phyloP scores from a whole-genome alignment of 2,797 vertebrate species.

The Alosa sapidissima region DNA sequence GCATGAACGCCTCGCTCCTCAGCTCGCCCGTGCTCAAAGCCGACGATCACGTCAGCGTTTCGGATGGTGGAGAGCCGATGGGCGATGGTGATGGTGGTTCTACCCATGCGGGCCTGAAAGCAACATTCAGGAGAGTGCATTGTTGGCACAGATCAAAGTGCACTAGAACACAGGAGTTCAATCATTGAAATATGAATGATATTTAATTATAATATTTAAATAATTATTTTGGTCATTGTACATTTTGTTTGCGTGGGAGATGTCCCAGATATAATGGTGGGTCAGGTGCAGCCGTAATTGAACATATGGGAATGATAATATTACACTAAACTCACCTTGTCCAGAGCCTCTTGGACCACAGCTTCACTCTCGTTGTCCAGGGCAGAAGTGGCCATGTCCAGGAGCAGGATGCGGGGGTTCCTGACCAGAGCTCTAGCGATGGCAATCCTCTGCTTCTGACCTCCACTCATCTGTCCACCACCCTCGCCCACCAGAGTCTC shows the following conservation, averaged over 20 bases:
- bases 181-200: background rate
- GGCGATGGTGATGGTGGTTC: conserved; percentile 80
- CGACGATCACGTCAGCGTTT: conserved; percentile 77
- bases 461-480: conserved; percentile 83
- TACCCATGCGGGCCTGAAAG: conserved; percentile 68
- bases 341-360: conserved; percentile 72
- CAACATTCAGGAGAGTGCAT: background rate
- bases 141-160: background rate
- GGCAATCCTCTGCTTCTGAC: conserved; percentile 81
- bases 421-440: conserved; percentile 78
- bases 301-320: background rate
- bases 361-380: conserved; percentile 81
- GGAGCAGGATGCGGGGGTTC: conserved; percentile 77
- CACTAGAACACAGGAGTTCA: background rate
- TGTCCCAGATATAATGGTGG: background rate
- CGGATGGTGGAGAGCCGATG: conserved; percentile 80
- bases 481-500: conserved; percentile 79
- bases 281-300: background rate
- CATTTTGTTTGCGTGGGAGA: background rate
- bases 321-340: conserved; percentile 62
- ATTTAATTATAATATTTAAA: no score
- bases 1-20: conserved; percentile 77
- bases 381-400: conserved; percentile 82
- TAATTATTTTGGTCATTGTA: background rate
- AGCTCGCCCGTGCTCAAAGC: conserved; percentile 76